Evolutionary conservation across 1,140 invertebrate species (phyloP).

Genomic region (Centruroides sculpturatus): DNA sequence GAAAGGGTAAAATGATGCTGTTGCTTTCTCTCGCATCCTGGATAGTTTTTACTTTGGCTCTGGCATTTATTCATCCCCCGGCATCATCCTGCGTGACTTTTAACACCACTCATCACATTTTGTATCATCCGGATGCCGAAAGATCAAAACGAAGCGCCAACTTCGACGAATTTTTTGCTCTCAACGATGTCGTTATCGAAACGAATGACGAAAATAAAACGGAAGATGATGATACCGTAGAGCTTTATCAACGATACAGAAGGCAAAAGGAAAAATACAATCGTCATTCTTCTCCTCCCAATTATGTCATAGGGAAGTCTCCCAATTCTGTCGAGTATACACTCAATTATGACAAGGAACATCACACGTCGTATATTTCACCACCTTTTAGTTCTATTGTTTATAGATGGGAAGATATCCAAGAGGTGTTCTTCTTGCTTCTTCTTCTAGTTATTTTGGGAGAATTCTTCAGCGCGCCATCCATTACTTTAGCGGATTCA

Average conservation of each 20-base stretch:
- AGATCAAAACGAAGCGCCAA: conserved; percentile 11
- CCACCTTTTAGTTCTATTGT: conserved; percentile 88
- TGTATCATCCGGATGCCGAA: conserved; percentile 21
- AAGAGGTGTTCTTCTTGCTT: conserved; percentile 90
- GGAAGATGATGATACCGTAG: neutral
- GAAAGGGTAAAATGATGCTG: conserved; percentile 70
- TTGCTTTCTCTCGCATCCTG: conserved; percentile 83
- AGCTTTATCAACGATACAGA: neutral
- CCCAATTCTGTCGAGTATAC: conserved; percentile 63
- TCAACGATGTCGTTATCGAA: neutral
- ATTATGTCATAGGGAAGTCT: conserved; percentile 43
- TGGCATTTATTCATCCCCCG: conserved; percentile 88
- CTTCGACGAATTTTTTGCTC: conserved; percentile 9
- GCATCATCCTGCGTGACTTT: conserved; percentile 64
- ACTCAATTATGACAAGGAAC: conserved; percentile 53
- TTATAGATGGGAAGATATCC: conserved; percentile 71
- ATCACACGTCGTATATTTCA: conserved; percentile 63
- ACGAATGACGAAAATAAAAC: neutral
- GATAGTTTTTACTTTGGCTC: conserved; percentile 89
- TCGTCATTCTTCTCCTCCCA: conserved; percentile 23
- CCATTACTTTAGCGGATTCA: conserved; percentile 90
- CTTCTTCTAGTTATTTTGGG: conserved; percentile 84
- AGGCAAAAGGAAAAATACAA: conserved; percentile 14
- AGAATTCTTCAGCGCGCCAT: conserved; percentile 89
- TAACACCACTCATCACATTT: conserved; percentile 49